Evolutionary conservation across 2,888 invertebrate genomes (phyloP), one percentile per base, ranked within the genome.

Genomic region (Furcula furcula): DNA sequence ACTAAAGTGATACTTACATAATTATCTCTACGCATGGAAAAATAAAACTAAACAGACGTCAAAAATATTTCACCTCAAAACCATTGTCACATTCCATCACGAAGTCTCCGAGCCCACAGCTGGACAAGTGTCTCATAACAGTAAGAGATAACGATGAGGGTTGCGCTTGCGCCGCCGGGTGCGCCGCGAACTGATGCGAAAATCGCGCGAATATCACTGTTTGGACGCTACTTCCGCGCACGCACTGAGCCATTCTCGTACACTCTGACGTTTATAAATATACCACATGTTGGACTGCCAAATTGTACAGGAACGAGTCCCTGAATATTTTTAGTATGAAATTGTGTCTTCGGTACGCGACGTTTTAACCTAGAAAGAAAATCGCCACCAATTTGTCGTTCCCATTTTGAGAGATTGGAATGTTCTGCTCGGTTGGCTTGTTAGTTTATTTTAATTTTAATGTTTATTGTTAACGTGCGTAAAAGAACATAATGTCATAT

Each of bases 31-130:
- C 9, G 26, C 14, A 14, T 26, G 14, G 14, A 14, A 14, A 7
- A 25, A 25, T 13, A 25, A 13, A 18, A 18, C 18, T 7, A 28
- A 28, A n/a, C 18, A 28, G n/a, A 28, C 10, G 11, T 18, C 11
- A 38, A 34, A 15, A 28, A 12, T 25, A 29, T 63, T 40, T 64
- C 66, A 86, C 87, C 84, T 86, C 86, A 66, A 86, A 86, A 55
- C 86, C 81, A 61, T 78, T 76, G 48, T 76, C 76, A 59, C 68
- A 66, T 62, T 84, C 85, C 87, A 87, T 87, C 19, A 85, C 64
- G 66, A 87, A 85, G 36, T 80, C 75, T 36, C 81, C 65, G 62
- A 76, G 86, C 44, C 76, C 76, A 55, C 66, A 59, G 46, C 65
- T 66, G 19, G 76, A 64, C 29, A 74, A 57, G 39, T 63, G 58